A percentile compares a stretch with the other conserved stretches of the same genome.
Evolutionary conservation across 2,888 invertebrate genomes (phyloP).

Genomic region (Leucania comma): DNA sequence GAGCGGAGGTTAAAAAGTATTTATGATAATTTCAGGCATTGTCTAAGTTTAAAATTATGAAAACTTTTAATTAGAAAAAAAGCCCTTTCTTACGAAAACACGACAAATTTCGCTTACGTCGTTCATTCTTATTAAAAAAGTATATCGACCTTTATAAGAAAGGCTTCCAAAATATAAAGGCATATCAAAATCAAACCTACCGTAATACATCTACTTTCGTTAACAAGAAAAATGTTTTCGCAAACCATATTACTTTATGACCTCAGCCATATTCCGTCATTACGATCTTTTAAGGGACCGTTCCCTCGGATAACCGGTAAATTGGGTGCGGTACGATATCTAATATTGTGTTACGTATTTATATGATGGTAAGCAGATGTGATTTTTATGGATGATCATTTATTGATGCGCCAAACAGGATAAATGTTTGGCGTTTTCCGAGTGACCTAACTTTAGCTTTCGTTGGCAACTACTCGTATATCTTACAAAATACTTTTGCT

Average conservation of each 20-base stretch:
- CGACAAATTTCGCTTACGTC: no score
- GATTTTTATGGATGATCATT: slow-evolving; percentile 47
- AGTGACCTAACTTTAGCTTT: slow-evolving; percentile 8
- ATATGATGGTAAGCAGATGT: slow-evolving; percentile 45
- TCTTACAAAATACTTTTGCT: background rate
- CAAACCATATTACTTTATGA: slow-evolving; percentile 46
- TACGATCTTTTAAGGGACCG: slow-evolving; percentile 65
- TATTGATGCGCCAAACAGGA: slow-evolving; percentile 33
- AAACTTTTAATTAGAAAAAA: no score
- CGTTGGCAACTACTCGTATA: background rate
- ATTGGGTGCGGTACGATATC: slow-evolving; percentile 62
- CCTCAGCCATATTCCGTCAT: slow-evolving; percentile 52
- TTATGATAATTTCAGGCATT: no score
- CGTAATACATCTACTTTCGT: slow-evolving; percentile 17
- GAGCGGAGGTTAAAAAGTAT: no score
- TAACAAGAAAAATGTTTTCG: slow-evolving; percentile 41
- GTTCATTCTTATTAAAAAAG: no score
- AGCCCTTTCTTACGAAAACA: no score
- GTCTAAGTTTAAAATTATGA: no score
- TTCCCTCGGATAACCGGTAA: slow-evolving; percentile 58
- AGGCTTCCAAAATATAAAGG: background rate
- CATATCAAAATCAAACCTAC: slow-evolving; percentile 33
- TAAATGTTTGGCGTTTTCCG: slow-evolving; percentile 20
- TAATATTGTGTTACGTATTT: slow-evolving; percentile 55
- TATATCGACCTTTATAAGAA: background rate